Evolutionary conservation across 2,888 invertebrate species (phyloP), one percentile per base, ranked within the genome.

Genomic region (Escarpia spicata): DNA sequence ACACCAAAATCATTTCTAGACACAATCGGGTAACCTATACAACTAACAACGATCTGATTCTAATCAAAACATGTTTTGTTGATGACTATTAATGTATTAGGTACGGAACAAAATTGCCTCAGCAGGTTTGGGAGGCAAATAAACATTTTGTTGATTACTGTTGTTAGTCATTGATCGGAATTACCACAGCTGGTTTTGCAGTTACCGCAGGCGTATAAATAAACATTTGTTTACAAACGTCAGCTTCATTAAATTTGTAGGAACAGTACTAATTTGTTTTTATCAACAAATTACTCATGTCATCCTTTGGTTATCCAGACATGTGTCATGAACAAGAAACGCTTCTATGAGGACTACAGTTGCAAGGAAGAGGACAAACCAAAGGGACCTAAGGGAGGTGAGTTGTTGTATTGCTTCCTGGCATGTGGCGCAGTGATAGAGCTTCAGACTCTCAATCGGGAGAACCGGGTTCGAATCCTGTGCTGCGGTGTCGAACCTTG

Each of bases 281-380:
- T 75, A 75, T 75, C 75, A 26, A 19, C 3, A 75, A 75, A 26
- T 75, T 6, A 75, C 75, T 75, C 15, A 75, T n/a, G n/a, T 75
- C 6, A 26, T n/a, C 19, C 26, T 75, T 31, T 3, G 92, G n/a
- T 92, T 91, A 94, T 94, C 43, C 94, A 96, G 96, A 95, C 93
- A 75, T 94, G 95, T 94, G 95, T 96, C 3, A 95, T 95, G 92
- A 96, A 95, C 94, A 98, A 94, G 98, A 98, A 95, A 96, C 94
- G 96, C 92, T 96, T 96, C 94, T 93, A 94, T 58, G 93, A 94
- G 31, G 96, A 96, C 93, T 96, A 94, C 93, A 94, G 95, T n/a
- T 92, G 92, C 43, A 92, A 92, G 43, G 92, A 92, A 89, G 93
- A 93, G 26, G 90, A 52, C n/a, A 91, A 93, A 3, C 58, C 26